These are phyloP conservation scores for Synanthedon myopaeformis DNA, from an alignment of 2,888 invertebrate genomes.

Conservation along the genomic window DNA sequence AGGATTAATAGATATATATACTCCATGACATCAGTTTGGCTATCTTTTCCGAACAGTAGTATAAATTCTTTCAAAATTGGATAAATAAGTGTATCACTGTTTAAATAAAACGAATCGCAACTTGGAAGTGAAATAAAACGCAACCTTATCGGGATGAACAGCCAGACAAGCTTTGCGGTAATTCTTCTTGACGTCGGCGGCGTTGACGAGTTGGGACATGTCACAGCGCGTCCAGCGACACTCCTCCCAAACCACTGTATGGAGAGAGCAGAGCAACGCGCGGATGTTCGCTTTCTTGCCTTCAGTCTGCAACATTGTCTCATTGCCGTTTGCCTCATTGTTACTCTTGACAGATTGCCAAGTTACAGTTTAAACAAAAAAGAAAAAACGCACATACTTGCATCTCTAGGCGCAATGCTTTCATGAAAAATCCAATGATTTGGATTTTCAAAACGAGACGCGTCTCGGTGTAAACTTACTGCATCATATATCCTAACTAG, in stretches of 20 bases:
- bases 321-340: neutral
- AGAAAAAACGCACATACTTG: neutral
- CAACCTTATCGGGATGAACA: constrained; percentile 99
- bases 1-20: too few species aligned
- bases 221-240: constrained; percentile 93
- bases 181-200: constrained; percentile 94
- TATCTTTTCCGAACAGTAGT: too few species aligned
- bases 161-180: constrained; percentile 96
- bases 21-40: too few species aligned
- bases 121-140: too few species aligned
- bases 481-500: too few species aligned
- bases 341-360: neutral
- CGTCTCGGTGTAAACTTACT: too few species aligned
- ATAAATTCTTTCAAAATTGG: too few species aligned
- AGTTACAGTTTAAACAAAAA: neutral
- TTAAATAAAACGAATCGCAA: too few species aligned
- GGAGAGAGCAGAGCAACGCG: constrained; percentile 93
- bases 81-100: too few species aligned
- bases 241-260: constrained; percentile 93
- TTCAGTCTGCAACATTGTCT: constrained; percentile 74
- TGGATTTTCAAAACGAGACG: too few species aligned
- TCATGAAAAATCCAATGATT: too few species aligned
- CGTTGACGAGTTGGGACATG: constrained; percentile 93
- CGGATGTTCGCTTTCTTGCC: constrained; percentile 98
- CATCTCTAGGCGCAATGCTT: too few species aligned